phyloP scores from a whole-genome alignment of 2,113 vertebrate genomes.

The Labeo catla region DNA sequence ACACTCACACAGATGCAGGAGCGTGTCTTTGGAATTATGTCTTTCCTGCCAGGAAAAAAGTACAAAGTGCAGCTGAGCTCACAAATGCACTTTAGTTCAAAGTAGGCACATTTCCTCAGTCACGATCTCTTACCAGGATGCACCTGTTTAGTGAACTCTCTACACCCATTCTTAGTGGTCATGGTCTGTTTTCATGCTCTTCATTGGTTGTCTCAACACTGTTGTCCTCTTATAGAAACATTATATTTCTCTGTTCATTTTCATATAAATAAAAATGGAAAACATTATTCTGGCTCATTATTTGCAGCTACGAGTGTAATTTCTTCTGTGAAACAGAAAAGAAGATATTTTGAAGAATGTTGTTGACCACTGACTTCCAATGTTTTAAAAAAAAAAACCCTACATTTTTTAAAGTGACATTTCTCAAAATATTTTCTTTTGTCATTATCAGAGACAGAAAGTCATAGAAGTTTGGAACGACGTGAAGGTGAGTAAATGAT shows the following conservation, averaged over 20 bases:
- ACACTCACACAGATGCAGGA: constrained; percentile 24
- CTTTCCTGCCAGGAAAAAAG: constrained; percentile 35
- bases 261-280: constrained; percentile 33
- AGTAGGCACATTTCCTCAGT: constrained; percentile 60
- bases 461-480: neutral
- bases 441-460: neutral
- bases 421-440: neutral
- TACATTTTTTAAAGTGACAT: too few species aligned
- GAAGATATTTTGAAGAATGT: neutral
- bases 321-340: neutral
- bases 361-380: neutral
- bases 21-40: constrained; percentile 9
- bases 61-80: constrained; percentile 33
- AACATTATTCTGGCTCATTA: neutral
- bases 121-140: constrained; percentile 48
- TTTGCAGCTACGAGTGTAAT: neutral
- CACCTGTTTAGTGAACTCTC: constrained; percentile 51
- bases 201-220: neutral
- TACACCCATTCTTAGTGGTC: constrained; percentile 30
- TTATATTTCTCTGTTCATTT: constrained; percentile 14
- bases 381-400: too few species aligned
- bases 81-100: constrained; percentile 14
- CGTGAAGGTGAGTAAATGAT: neutral
- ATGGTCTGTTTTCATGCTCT: constrained; percentile 44
- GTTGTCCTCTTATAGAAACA: neutral